Base-by-base conservation (phyloP, 2,113 vertebrate genomes). In the Pyxicephalus adspersus region DNA sequence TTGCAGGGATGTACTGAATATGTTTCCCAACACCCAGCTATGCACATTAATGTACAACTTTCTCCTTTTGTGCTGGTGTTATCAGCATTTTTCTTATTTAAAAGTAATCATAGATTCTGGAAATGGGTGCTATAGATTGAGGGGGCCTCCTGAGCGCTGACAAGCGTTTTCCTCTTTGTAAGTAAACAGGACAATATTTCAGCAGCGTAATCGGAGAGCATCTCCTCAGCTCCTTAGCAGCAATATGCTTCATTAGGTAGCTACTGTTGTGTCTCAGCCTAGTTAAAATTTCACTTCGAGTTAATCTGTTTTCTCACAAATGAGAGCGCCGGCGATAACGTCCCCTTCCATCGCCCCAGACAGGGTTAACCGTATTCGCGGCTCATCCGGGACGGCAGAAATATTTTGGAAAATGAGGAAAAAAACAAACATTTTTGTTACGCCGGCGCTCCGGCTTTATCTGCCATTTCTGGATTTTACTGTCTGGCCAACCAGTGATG, bases 301-400 rank as follows among this genome's bases (percentile, higher is more conserved):
- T 92, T 93, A 92, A 92, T 92, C 88, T 91, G 87, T 91, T 93
- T 91, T 90, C 92, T 91, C 92, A 93, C 90, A 91, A 92, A 91
- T 89, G 91, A 93, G 89, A 92, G 91, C 88, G 89, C 86, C 89
- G 91, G 86, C 86, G 84, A 90, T 93, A 88, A 92, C 87, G 83
- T 88, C 85, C 84, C 89, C 85, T 85, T 83, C 85, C 83, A 89
- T 91, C 90, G 82, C 87, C 88, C 90, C 90, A 89, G 84, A 90
- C 85, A 91, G 89, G 86, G 88, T 94, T 93, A 93, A 92, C 85
- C 85, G 76, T 87, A 90, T 87, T 90, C 87, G 87, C 80, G 86
- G 87, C 88, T 91, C 90, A 92, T 90, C 85, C 90, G 85, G 88
- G 87, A 87, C 83, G 83, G 20, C 54, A 85, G 89, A 89, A 89